phyloP scores from a whole-genome alignment of 2,797 vertebrate genomes.

The Malacoctenus gilli region DNA sequence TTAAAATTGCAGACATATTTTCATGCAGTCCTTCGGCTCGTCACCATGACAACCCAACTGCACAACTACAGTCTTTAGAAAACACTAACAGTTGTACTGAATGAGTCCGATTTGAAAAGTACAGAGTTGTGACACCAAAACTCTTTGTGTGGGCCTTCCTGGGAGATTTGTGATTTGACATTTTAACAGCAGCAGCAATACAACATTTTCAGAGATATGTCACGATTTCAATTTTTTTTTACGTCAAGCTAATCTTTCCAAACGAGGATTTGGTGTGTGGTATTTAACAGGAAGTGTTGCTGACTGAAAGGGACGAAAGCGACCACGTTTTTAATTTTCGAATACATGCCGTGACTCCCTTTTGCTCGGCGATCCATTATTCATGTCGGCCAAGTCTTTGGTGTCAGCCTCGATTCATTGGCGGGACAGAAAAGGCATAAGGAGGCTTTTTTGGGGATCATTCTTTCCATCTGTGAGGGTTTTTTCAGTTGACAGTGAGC shows the following conservation, averaged over 20 bases:
- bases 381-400: slow-evolving; percentile 35
- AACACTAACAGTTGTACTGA: too few species aligned
- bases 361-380: slow-evolving; percentile 37
- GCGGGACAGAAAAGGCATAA: slow-evolving; percentile 3
- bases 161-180: too few species aligned
- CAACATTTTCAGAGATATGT: too few species aligned
- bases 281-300: slow-evolving; percentile 2
- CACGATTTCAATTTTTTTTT: too few species aligned
- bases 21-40: slow-evolving; percentile 1
- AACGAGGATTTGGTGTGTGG: too few species aligned
- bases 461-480: slow-evolving; percentile 4
- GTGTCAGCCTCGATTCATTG: slow-evolving; percentile 28
- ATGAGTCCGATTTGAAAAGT: too few species aligned
- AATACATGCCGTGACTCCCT: slow-evolving; percentile 32
- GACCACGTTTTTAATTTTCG: slow-evolving; percentile 24
- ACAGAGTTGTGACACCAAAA: too few species aligned
- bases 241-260: too few species aligned
- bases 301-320: slow-evolving; percentile 36
- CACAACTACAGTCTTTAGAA: too few species aligned
- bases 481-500: slow-evolving; percentile 21
- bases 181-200: too few species aligned
- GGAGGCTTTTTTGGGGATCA: slow-evolving; percentile 6
- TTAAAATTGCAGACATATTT: slow-evolving; percentile 2
- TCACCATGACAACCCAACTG: too few species aligned
- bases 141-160: too few species aligned